Evolutionary conservation across 2,888 invertebrate species (phyloP).

Genomic region (Cephus pygmeus): DNA sequence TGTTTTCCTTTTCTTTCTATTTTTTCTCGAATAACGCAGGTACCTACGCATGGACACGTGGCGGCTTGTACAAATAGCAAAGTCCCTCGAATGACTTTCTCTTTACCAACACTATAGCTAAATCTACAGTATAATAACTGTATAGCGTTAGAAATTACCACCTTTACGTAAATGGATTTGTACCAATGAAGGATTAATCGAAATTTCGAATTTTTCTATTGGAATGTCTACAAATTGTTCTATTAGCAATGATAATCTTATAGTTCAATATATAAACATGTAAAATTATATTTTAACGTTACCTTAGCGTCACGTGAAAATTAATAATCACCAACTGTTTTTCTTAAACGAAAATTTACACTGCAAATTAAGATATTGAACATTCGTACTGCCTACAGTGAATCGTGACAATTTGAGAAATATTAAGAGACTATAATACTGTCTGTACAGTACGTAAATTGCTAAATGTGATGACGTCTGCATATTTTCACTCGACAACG

Average conservation of each 20-base stretch:
- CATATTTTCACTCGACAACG: not conserved
- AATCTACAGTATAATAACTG: not conserved
- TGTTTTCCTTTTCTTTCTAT: not conserved
- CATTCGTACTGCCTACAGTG: not conserved
- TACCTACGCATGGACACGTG: not conserved
- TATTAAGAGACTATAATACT: not conserved
- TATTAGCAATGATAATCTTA: not conserved
- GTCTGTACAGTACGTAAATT: not conserved
- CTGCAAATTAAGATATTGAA: not conserved
- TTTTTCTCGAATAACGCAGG: not conserved
- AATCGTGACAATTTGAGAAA: not conserved
- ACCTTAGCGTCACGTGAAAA: not conserved
- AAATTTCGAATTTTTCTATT: not conserved
- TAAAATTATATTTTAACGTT: not conserved
- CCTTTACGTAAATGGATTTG: not conserved
- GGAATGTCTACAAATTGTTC: not conserved
- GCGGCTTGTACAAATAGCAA: not conserved
- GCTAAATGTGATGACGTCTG: not conserved
- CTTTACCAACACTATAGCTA: not conserved
- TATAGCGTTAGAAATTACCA: not conserved
- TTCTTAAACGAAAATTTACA: not conserved
- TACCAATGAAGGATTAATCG: not conserved
- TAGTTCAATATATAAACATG: not conserved
- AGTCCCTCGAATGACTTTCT: not conserved
- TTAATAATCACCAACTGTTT: not conserved